Percentiles rank a stretch among this genome's conserved stretches.
Conservation (phyloP, 2,888 invertebrate genomes). For the Carabus problematicus region DNA sequence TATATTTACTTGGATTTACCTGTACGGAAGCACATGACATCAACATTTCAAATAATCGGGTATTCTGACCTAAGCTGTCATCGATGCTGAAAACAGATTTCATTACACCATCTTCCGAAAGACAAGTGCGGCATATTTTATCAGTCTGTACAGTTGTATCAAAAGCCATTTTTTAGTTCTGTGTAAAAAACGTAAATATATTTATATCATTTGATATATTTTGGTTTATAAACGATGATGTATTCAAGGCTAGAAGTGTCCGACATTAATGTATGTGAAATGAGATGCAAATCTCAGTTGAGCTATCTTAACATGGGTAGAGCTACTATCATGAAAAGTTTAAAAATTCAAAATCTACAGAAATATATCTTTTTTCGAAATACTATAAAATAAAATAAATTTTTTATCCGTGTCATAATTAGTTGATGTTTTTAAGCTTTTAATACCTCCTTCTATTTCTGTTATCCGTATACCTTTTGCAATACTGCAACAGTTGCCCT, state of each 20-base stretch:
- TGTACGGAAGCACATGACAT: conserved; percentile 56
- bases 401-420: no score
- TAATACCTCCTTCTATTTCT: no score
- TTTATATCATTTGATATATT: conserved; percentile 5
- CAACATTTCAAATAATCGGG: conserved; percentile 55
- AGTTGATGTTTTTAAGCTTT: no score
- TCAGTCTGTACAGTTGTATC: conserved; percentile 50
- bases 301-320: no score
- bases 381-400: no score
- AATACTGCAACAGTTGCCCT: no score
- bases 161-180: conserved; percentile 45
- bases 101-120: conserved; percentile 54
- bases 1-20: conserved; percentile 47
- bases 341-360: no score
- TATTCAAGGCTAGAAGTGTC: neutral
- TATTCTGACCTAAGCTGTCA: conserved; percentile 51
- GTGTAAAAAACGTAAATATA: conserved; percentile 1
- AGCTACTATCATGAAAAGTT: no score
- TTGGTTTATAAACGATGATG: neutral
- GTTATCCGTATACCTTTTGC: no score
- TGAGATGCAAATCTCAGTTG: neutral
- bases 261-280: neutral
- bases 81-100: conserved; percentile 55
- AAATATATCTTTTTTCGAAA: no score
- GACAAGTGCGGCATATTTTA: conserved; percentile 58